phyloP scores from a whole-genome alignment of 2,113 vertebrate genomes.

The Ifrita kowaldi region DNA sequence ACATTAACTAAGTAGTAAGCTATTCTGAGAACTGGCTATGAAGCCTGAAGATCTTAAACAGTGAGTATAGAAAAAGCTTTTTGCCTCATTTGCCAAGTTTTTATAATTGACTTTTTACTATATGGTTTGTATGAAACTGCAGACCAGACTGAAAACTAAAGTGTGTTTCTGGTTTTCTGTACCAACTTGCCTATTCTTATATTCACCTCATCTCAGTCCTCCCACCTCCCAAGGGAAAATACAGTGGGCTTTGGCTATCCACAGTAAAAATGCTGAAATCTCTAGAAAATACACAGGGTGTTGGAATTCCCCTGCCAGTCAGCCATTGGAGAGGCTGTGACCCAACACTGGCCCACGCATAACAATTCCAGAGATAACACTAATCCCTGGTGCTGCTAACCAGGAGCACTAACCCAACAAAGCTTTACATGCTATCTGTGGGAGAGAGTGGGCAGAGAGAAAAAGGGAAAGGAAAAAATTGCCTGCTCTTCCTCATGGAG shows the following conservation, averaged over 20 bases:
- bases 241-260: neutral
- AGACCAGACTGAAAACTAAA: neutral
- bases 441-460: neutral
- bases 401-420: neutral
- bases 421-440: neutral
- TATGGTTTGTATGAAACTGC: neutral
- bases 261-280: neutral
- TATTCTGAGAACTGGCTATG: neutral
- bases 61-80: neutral
- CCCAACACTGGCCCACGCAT: neutral
- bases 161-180: neutral
- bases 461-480: neutral
- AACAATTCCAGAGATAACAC: neutral
- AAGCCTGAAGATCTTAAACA: neutral
- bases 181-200: too few relatives aligned
- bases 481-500: neutral
- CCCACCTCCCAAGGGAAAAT: neutral
- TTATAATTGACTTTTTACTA: neutral
- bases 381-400: neutral
- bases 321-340: neutral
- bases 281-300: neutral
- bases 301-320: neutral
- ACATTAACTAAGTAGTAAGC: conserved; percentile 26
- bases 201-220: neutral
- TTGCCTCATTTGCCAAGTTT: neutral